phyloP scores from a whole-genome alignment of 2,888 invertebrate species.

The Myathropa florea region DNA sequence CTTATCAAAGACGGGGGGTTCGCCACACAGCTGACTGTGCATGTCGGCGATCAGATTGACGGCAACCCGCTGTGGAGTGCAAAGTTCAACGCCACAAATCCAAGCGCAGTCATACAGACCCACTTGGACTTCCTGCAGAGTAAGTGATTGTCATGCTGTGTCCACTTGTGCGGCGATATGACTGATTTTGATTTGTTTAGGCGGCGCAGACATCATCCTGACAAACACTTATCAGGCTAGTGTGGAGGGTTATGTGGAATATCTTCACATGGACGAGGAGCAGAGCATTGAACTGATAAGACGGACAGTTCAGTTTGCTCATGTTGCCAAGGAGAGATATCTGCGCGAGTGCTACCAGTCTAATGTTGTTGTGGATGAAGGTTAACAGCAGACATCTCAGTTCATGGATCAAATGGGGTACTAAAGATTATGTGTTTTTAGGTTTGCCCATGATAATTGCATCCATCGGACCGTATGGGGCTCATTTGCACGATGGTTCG shows the following conservation, averaged over 20 bases:
- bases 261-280: conserved; percentile 86
- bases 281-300: conserved; percentile 88
- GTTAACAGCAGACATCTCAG: neutral
- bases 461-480: conserved; percentile 96
- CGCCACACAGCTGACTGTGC: conserved; percentile 89
- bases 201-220: conserved; percentile 92
- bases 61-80: conserved; percentile 95
- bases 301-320: conserved; percentile 88
- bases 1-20: conserved; percentile 88
- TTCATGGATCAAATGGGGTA: neutral
- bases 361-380: conserved; percentile 56
- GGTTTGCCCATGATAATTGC: conserved; percentile 88
- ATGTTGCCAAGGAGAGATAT: conserved; percentile 85
- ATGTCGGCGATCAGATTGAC: conserved; percentile 88
- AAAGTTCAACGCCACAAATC: conserved; percentile 89
- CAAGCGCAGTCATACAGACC: conserved; percentile 88
- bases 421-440: conserved; percentile 45
- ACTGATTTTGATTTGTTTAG: conserved; percentile 77
- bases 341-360: conserved; percentile 82
- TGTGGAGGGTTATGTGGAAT: conserved; percentile 87
- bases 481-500: conserved; percentile 93
- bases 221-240: conserved; percentile 96
- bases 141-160: conserved; percentile 75
- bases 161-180: neutral
- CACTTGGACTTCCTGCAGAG: conserved; percentile 92